phyloP scores from a whole-genome alignment of 92 coral and sea anemone genomes.

The Paramuricea clavata region DNA sequence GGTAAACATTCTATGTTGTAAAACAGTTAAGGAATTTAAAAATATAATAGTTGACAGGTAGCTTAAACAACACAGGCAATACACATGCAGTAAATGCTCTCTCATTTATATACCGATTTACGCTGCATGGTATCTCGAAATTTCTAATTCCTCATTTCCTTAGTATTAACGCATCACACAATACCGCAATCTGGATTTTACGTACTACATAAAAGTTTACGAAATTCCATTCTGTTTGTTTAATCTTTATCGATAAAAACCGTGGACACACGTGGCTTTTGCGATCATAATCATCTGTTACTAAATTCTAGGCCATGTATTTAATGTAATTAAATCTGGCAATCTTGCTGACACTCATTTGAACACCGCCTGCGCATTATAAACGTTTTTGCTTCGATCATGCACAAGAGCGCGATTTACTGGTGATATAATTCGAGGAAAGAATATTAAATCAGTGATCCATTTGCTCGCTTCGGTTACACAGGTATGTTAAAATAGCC shows the following conservation, averaged over 20 bases:
- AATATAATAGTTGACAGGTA: background rate
- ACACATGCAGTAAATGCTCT: background rate
- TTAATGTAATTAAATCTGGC: slow-evolving; percentile 24
- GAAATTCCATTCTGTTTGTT: slow-evolving; percentile 3
- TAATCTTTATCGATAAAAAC: slow-evolving; percentile 20
- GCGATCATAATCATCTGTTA: slow-evolving; percentile 16
- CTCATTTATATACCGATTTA: background rate
- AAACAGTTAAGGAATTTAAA: background rate
- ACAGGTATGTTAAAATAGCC: slow-evolving; percentile 2
- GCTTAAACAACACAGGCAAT: background rate
- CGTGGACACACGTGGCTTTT: slow-evolving; percentile 18
- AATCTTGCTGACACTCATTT: background rate
- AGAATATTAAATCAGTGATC: background rate
- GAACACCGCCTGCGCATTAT: slow-evolving; percentile 9
- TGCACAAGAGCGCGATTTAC: slow-evolving; percentile 16
- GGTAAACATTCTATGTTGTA: background rate
- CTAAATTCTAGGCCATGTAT: slow-evolving; percentile 6
- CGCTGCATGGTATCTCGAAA: background rate
- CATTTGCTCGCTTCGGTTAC: background rate
- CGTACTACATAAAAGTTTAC: slow-evolving; percentile 2
- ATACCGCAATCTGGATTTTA: background rate
- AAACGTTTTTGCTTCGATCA: slow-evolving; percentile 2
- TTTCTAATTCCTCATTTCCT: background rate
- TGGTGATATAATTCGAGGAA: background rate
- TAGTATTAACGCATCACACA: background rate